Conservation (phyloP, 2,113 vertebrate species). For the Nothobranchius kuhntae region DNA sequence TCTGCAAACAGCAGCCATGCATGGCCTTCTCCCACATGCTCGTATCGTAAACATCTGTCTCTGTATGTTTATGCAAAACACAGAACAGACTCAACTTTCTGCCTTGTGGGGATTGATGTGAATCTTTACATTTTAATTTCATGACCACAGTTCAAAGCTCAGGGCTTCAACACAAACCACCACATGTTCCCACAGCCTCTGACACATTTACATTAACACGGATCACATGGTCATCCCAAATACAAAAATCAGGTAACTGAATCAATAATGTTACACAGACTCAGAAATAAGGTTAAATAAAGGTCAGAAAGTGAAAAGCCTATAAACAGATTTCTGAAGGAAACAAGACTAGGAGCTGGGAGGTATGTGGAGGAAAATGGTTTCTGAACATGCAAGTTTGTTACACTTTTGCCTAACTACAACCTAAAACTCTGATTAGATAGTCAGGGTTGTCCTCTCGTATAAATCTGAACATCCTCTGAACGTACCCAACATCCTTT, state of each 20-base stretch:
- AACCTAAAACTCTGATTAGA: too few relatives aligned
- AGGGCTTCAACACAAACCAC: background rate
- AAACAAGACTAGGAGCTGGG: too few relatives aligned
- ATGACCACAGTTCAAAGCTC: background rate
- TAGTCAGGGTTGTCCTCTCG: too few relatives aligned
- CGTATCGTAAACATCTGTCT: conserved; percentile 36
- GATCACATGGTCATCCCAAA: conserved; percentile 10
- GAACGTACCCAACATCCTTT: too few relatives aligned
- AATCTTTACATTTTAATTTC: too few relatives aligned
- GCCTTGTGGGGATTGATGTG: background rate
- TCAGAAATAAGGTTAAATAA: conserved; percentile 6
- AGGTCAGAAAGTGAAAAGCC: background rate
- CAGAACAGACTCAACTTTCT: conserved; percentile 13
- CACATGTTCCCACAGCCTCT: background rate
- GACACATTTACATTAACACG: background rate
- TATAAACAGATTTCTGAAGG: too few relatives aligned
- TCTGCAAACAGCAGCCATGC: conserved; percentile 32
- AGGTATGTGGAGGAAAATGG: too few relatives aligned
- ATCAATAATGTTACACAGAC: conserved; percentile 53
- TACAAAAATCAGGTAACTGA: conserved; percentile 46
- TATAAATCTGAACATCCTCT: too few relatives aligned
- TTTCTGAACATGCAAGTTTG: too few relatives aligned
- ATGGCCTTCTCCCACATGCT: conserved; percentile 30
- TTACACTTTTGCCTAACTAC: too few relatives aligned
- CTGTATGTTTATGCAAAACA: conserved; percentile 1